These are phyloP conservation scores for Ryuthela nishihirai DNA, from an alignment of 2,888 invertebrate species.

Conservation along the genomic window DNA sequence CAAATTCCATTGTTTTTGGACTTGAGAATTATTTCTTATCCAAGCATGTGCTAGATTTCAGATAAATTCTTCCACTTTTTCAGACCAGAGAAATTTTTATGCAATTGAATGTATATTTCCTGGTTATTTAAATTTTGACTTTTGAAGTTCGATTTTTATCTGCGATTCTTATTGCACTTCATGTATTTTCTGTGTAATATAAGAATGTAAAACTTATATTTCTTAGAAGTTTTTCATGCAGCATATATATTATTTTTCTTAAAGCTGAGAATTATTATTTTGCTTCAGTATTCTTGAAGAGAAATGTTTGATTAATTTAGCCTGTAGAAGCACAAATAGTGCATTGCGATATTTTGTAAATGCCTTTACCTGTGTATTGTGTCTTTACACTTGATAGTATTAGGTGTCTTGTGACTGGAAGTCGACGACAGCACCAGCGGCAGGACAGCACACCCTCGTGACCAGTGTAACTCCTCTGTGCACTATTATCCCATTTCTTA, in stretches of 20 bases:
- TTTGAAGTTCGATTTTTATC: too few species aligned
- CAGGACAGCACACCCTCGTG: slow-evolving; percentile 32
- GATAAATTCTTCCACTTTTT: too few species aligned
- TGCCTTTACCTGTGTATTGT: slow-evolving; percentile 31
- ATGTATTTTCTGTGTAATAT: too few species aligned
- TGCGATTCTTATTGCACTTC: too few species aligned
- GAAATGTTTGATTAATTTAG: neutral
- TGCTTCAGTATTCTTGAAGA: neutral
- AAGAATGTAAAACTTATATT: too few species aligned
- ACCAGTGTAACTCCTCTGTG: slow-evolving; percentile 37
- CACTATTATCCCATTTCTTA: slow-evolving; percentile 26
- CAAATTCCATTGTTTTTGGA: too few species aligned
- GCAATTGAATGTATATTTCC: too few species aligned
- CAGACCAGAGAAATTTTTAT: too few species aligned
- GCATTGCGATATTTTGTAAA: slow-evolving; percentile 23
- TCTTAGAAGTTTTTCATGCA: too few species aligned
- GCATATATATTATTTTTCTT: neutral
- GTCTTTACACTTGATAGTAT: slow-evolving; percentile 37
- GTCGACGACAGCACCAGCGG: slow-evolving; percentile 19
- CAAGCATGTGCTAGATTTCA: too few species aligned
- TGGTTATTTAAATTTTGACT: too few species aligned
- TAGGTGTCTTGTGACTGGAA: slow-evolving; percentile 35
- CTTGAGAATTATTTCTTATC: too few species aligned
- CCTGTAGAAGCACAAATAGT: slow-evolving; percentile 20
- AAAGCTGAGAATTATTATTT: neutral